A percentile compares a stretch with the other conserved stretches of the same genome.
Conservation (phyloP, 1,140 invertebrate species). For the Hestina assimilis region DNA sequence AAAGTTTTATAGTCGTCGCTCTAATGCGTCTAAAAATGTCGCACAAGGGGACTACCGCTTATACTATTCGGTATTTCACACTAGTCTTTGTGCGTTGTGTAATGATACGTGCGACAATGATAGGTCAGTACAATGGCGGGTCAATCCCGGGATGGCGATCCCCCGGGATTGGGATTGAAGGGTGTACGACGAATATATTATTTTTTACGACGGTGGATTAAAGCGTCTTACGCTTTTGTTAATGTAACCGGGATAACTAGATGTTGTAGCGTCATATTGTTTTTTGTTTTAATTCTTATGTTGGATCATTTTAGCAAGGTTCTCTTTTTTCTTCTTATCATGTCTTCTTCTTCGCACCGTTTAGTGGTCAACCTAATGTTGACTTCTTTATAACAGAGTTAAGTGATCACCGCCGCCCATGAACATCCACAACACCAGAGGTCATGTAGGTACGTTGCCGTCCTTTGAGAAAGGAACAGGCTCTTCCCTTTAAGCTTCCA, state of each 20-base stretch:
- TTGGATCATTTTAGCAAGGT: too few species aligned
- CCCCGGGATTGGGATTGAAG: conserved; percentile 11
- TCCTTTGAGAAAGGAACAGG: too few species aligned
- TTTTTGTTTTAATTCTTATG: too few species aligned
- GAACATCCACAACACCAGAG: too few species aligned
- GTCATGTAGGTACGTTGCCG: too few species aligned
- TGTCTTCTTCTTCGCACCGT: too few species aligned
- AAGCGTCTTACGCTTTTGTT: conserved; percentile 8
- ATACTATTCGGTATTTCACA: conserved; percentile 20
- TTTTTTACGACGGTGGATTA: conserved; percentile 18
- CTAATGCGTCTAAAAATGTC: conserved; percentile 54
- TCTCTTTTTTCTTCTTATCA: too few species aligned
- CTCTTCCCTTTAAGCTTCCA: too few species aligned
- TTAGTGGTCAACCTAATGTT: too few species aligned
- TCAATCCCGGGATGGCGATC: conserved; percentile 10
- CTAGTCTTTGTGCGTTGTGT: conserved; percentile 19
- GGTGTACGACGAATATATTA: conserved; percentile 14
- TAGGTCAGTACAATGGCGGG: conserved; percentile 12
- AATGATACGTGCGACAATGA: conserved; percentile 4
- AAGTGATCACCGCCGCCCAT: too few species aligned
- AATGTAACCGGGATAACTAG: background rate
- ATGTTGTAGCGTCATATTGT: too few species aligned
- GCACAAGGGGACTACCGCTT: conserved; percentile 15
- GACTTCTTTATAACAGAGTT: too few species aligned
- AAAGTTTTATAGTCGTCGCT: conserved; percentile 62